Evolutionary conservation across 2,797 vertebrate species (phyloP).

Genomic region (Malurus leucopterus): DNA sequence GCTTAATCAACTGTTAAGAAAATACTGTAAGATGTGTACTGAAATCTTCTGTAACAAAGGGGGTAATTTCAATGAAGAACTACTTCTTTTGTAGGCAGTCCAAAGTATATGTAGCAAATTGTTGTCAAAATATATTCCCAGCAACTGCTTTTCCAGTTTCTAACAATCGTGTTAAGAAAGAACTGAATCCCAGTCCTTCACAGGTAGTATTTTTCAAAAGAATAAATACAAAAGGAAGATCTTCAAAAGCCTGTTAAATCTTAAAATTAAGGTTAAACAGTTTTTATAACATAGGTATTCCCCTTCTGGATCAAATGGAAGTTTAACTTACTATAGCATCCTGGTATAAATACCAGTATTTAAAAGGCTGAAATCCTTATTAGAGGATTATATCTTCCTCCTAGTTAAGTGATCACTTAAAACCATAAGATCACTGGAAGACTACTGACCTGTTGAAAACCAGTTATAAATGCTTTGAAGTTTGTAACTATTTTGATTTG

Average conservation of each 20-base stretch:
- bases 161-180: neutral
- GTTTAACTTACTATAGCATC: neutral
- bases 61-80: neutral
- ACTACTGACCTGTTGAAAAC: neutral
- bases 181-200: constrained; percentile 22
- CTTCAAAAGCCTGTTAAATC: neutral
- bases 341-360: neutral
- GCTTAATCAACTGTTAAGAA: constrained; percentile 66
- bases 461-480: neutral
- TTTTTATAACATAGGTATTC: neutral
- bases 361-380: neutral
- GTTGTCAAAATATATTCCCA: neutral
- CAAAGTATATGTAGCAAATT: neutral
- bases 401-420: neutral
- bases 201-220: neutral
- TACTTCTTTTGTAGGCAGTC: neutral
- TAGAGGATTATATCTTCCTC: neutral
- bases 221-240: neutral
- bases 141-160: neutral
- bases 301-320: neutral
- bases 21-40: constrained; percentile 23
- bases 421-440: neutral
- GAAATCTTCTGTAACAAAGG: constrained; percentile 40
- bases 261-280: neutral
- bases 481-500: neutral